Percentiles rank a stretch among this genome's conserved stretches.
These are phyloP conservation scores for Trachemys scripta DNA, from an alignment of 2,113 vertebrate genomes.

Conservation along the genomic window DNA sequence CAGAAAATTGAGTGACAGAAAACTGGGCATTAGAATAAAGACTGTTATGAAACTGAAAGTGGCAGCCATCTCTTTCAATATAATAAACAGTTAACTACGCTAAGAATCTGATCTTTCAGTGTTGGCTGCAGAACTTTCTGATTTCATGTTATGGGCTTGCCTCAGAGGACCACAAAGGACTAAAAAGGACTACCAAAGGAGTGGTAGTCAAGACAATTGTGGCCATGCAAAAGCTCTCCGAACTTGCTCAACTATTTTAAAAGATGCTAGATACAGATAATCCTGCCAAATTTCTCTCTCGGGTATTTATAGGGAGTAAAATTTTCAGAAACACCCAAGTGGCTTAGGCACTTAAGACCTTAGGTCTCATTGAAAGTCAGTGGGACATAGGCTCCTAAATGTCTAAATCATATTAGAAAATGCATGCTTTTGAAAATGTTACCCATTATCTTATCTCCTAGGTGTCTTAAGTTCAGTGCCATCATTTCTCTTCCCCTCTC, in stretches of 20 bases:
- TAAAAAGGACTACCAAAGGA: not conserved
- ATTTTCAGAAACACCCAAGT: not conserved
- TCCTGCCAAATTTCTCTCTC: not conserved
- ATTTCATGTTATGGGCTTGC: not conserved
- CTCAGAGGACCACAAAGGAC: not conserved
- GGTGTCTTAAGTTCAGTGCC: no score
- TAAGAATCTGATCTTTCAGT: not conserved
- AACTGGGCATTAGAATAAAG: not conserved
- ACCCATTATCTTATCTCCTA: no score
- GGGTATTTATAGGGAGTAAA: not conserved
- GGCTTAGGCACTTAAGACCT: not conserved
- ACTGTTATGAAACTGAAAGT: not conserved
- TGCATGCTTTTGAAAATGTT: no score
- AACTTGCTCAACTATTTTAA: not conserved
- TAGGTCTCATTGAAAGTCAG: not conserved
- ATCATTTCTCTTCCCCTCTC: no score
- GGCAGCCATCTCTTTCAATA: not conserved
- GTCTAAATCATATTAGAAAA: no score
- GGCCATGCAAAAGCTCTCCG: not conserved
- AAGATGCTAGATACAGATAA: not conserved
- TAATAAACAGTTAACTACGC: not conserved
- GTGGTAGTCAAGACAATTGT: not conserved
- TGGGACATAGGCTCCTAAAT: not conserved
- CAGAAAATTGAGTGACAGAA: not conserved
- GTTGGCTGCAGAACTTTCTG: not conserved